Evolutionary conservation across 2,888 invertebrate species (phyloP).

Genomic region (Eristalinus aeneus): DNA sequence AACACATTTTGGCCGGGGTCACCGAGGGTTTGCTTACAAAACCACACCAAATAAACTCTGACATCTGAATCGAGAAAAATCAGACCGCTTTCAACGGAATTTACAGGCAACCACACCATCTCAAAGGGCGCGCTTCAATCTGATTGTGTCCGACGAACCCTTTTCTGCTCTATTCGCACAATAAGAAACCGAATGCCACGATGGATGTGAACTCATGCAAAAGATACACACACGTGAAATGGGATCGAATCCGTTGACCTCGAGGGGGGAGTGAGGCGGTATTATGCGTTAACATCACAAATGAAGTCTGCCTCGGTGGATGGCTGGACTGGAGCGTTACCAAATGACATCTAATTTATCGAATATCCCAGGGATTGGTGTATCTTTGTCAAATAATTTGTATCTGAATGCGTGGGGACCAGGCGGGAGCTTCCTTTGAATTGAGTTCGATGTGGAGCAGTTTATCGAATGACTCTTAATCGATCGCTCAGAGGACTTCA

Average conservation of each 20-base stretch:
- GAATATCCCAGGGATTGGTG: background rate
- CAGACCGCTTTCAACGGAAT: background rate
- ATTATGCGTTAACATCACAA: background rate
- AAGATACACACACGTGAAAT: background rate
- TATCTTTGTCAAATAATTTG: background rate
- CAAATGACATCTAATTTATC: background rate
- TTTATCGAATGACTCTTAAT: conserved; percentile 14
- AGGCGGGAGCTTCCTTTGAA: background rate
- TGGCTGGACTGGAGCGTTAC: background rate
- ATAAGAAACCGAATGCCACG: no score
- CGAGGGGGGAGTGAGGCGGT: background rate
- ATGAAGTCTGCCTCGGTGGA: background rate
- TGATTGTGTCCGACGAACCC: background rate
- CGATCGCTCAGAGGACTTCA: background rate
- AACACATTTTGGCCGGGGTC: background rate
- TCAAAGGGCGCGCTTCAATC: background rate
- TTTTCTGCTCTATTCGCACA: background rate
- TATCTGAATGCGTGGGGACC: background rate
- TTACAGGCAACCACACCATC: background rate
- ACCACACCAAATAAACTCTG: background rate
- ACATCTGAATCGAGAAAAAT: background rate
- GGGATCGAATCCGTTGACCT: background rate
- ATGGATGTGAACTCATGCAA: background rate
- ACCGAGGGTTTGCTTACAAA: background rate
- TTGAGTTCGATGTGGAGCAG: background rate